Evolutionary conservation across 2,113 vertebrate species (phyloP), one percentile per base, ranked within the genome.

Genomic region (Aegithalos caudatus): DNA sequence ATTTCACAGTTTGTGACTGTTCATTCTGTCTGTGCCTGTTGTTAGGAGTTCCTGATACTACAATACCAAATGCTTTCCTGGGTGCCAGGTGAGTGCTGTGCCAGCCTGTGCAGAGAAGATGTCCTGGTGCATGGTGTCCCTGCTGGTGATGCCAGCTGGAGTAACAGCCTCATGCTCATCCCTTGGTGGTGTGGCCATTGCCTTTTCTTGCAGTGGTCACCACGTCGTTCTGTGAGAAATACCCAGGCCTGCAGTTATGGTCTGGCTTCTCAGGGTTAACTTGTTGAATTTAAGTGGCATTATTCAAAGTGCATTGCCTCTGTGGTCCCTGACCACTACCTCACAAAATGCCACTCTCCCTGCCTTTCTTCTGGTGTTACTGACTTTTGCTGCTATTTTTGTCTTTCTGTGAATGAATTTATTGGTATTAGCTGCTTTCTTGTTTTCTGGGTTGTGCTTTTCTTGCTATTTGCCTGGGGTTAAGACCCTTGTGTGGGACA

Each of bases 81-180:
- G 27, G 2, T 50, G 2, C 20, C 0, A 1, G 62, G 25, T 0
- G 0, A 27, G 4, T 7, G 48, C 54, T 42, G 3, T 27, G 23
- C 28, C 35, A 48, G 47, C 31, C 73, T 19, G 47, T 2, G 1
- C 29, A 33, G 45, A 20, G 62, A 2, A 58, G 89, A 28, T 40
- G 14, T 12, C 38, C 70, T 48, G 2, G 4, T 8, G 11, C 4
- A 0, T 3, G 12, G 6, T 35, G 37, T 61, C 42, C 35, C 61
- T 2, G 19, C 29, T 18, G 25, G 65, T 19, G n/a, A 17, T 3
- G 14, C 33, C 44, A 3, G 12, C 6, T 4, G 62, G 11, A 51
- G 18, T 2, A 1, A 25, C 4, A 56, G 33, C 37, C 33, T 54
- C 24, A 5, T 33, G 54, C n/a, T 57, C 38, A 2, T 28, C 28